Evolutionary conservation across 2,797 vertebrate genomes (phyloP), one percentile per base, ranked within the genome.

Genomic region (Gymnothorax reevesii): DNA sequence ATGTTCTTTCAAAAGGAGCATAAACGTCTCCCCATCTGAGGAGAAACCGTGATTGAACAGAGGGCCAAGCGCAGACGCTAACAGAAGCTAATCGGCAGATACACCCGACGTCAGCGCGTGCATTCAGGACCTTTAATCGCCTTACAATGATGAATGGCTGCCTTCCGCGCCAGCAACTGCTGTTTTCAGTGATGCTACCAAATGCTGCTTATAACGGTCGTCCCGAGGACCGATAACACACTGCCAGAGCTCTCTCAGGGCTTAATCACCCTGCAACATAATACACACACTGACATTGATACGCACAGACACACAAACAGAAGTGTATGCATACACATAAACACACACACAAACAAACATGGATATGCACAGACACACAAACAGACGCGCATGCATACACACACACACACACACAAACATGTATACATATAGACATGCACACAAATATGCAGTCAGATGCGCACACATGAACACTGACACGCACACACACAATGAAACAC

Each of bases 61-160:
- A 60, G 57, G 33, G 59, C 60, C 69, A 12, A 88, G 91, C 89
- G 85, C 87, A 84, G 79, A 88, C 87, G 89, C 88, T 92, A 93
- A 87, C 33, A 42, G 87, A 89, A 92, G 91, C 90, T 93, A 91
- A 94, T 93, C 89, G 55, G 87, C 88, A 88, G 87, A 94, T 93
- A 87, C 82, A 88, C 62, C 62, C 89, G 0, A 22, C 42, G 27
- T 94, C 94, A 93, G 94, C 94, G 92, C 92, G 90, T 91, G 88
- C 91, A 92, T 92, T 92, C 87, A 91, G 52, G 88, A 91, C 89
- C 90, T 92, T 91, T 92, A 95, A 94, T 93, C 92, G 90, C 88
- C 93, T 94, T 94, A 91, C 90, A 86, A 66, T 94, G 94, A 95
- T 92, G 91, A 95, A 95, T 94, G 91, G 88, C 66, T 79, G 89